A percentile compares a stretch with the other conserved stretches of the same genome.
These are phyloP conservation scores for Babylonia areolata DNA, from an alignment of 1,140 invertebrate genomes.

Conservation along the genomic window DNA sequence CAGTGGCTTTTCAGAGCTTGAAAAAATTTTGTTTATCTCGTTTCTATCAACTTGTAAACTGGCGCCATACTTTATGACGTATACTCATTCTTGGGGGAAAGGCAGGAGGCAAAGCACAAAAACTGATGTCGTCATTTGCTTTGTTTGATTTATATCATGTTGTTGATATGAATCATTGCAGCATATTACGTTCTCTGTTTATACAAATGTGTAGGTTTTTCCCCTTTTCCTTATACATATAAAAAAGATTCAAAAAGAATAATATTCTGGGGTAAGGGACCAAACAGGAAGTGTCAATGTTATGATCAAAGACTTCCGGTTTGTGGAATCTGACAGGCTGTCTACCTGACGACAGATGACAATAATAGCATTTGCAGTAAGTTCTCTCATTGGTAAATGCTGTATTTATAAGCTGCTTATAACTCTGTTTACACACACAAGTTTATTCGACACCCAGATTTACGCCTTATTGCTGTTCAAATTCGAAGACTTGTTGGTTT, in stretches of 20 bases:
- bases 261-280: neutral
- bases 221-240: no score
- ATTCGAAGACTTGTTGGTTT: no score
- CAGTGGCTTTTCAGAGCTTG: neutral
- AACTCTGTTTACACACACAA: no score
- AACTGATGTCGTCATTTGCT: conserved; percentile 26
- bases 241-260: neutral
- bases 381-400: neutral
- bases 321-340: conserved; percentile 16
- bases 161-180: no score
- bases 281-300: conserved; percentile 36
- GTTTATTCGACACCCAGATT: no score
- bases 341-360: neutral
- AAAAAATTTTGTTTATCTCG: conserved; percentile 14
- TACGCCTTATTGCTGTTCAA: no score
- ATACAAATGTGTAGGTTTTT: no score
- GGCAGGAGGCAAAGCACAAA: neutral
- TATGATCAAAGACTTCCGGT: conserved; percentile 38
- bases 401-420: conserved; percentile 13
- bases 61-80: conserved; percentile 42
- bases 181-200: no score
- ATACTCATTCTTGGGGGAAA: neutral
- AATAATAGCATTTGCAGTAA: conserved; percentile 20
- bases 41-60: conserved; percentile 37
- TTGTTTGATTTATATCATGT: neutral